Conservation (phyloP, 2,113 vertebrate genomes). For the Mellivora capensis region DNA sequence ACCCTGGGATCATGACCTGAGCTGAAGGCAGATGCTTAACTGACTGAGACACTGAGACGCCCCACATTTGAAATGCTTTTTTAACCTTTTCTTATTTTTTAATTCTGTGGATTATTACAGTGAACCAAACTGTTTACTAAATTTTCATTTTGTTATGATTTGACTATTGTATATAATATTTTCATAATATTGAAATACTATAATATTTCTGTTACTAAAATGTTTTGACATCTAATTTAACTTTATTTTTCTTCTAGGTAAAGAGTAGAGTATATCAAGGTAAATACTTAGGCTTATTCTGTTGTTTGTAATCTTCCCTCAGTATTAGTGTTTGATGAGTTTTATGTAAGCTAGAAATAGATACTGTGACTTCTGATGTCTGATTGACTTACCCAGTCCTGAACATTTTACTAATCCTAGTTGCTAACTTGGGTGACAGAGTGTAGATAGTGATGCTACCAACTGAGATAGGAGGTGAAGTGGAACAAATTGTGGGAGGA, state of each 20-base stretch:
- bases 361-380: background rate
- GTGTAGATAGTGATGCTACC: background rate
- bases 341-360: background rate
- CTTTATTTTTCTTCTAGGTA: slow-evolving; percentile 82
- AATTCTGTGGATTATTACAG: background rate
- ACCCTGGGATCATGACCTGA: background rate
- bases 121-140: background rate
- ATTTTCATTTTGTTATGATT: slow-evolving; percentile 28
- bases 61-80: background rate
- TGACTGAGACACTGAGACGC: background rate
- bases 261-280: slow-evolving; percentile 92
- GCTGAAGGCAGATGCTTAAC: background rate
- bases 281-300: slow-evolving; percentile 75
- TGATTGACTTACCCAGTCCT: background rate
- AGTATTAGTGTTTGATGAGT: background rate
- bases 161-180: background rate
- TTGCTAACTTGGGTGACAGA: background rate
- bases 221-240: slow-evolving; percentile 34
- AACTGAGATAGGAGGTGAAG: background rate
- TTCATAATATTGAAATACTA: background rate
- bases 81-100: background rate
- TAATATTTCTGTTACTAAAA: background rate
- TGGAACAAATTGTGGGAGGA: background rate
- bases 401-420: background rate
- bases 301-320: background rate